These are phyloP conservation scores for Penaeus japonicus DNA, from an alignment of 1,140 invertebrate genomes.

Conservation along the genomic window DNA sequence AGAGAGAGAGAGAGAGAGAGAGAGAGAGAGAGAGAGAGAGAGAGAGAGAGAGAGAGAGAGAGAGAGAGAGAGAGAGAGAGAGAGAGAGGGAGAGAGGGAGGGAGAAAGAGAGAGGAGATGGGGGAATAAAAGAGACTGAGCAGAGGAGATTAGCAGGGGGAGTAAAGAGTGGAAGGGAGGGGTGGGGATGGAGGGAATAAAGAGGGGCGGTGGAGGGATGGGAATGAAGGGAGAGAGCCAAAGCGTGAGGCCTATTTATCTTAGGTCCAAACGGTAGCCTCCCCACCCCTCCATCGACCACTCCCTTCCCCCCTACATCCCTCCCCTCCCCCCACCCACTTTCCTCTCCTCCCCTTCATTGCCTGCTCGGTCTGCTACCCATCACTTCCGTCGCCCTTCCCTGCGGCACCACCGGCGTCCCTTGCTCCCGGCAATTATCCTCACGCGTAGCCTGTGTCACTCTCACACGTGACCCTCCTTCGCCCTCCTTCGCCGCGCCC, in stretches of 20 bases:
- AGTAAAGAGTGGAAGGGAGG: neutral
- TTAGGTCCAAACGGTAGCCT: too few species aligned
- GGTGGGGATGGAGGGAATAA: neutral
- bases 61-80: neutral
- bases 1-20: neutral
- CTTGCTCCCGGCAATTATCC: too few species aligned
- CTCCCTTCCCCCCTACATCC: neutral
- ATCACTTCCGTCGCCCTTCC: too few species aligned
- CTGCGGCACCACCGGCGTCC: too few species aligned
- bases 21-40: neutral
- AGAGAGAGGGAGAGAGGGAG: too few species aligned
- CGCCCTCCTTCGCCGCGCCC: neutral
- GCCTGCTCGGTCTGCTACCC: too few species aligned
- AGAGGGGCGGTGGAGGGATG: neutral
- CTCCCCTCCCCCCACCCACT: neutral
- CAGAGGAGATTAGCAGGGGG: neutral
- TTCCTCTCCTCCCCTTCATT: neutral
- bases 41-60: neutral
- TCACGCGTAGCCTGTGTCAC: too few species aligned
- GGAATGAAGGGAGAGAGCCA: neutral
- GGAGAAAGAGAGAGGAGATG: neutral
- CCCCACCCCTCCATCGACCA: neutral
- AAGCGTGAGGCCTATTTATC: neutral
- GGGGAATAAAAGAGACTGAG: neutral
- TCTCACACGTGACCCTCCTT: neutral